Percentiles rank a stretch among this genome's conserved stretches.
phyloP scores from a whole-genome alignment of 1,140 invertebrate genomes.

The Camponotus pennsylvanicus region DNA sequence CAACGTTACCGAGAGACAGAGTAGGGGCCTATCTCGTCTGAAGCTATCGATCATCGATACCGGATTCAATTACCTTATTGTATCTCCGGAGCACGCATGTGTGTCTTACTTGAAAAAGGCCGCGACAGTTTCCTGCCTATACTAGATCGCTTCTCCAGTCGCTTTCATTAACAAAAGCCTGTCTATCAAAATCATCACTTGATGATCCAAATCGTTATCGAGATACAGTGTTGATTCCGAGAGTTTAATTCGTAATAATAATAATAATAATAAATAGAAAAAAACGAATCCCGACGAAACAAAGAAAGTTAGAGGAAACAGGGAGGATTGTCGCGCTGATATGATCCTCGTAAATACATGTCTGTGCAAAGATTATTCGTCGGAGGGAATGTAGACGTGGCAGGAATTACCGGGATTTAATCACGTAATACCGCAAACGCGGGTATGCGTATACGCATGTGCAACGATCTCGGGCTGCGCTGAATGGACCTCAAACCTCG shows the following conservation, averaged over 20 bases:
- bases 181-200: not conserved
- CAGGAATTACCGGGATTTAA: conserved; percentile 76
- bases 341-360: not conserved
- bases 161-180: conserved; percentile 23
- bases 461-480: conserved; percentile 25
- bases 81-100: conserved; percentile 58
- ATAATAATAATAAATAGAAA: not conserved
- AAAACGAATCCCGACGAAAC: too few relatives aligned
- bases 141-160: not conserved
- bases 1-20: conserved; percentile 34
- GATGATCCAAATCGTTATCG: not conserved
- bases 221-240: not conserved
- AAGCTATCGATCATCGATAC: conserved; percentile 76
- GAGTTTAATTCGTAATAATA: not conserved
- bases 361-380: conserved; percentile 63
- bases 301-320: not conserved
- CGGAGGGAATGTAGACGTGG: conserved; percentile 29
- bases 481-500: conserved; percentile 67
- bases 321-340: conserved; percentile 47
- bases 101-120: conserved; percentile 62
- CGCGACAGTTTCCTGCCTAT: conserved; percentile 8
- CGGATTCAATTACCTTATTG: conserved; percentile 75
- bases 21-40: conserved; percentile 61
- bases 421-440: conserved; percentile 71
- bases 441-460: conserved; percentile 39